Evolutionary conservation across 1,140 invertebrate genomes (phyloP).

Genomic region (Saxidomus purpurata): DNA sequence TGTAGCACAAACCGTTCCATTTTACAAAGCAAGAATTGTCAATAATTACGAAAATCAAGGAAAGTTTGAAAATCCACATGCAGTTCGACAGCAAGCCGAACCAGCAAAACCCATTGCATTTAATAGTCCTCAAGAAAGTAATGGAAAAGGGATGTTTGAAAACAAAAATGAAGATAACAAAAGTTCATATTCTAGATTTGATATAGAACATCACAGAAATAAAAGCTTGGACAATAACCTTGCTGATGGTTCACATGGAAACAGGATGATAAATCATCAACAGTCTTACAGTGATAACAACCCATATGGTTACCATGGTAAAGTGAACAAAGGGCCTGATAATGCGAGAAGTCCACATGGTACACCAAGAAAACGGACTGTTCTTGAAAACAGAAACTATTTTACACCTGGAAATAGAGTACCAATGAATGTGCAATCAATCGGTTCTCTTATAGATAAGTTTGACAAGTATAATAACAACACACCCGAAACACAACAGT

Average conservation of each 20-base stretch:
- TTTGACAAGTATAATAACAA: constrained; percentile 54
- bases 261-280: background rate
- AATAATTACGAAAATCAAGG: constrained; percentile 68
- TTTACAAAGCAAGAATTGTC: constrained; percentile 63
- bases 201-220: background rate
- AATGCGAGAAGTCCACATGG: background rate
- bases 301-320: background rate
- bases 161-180: background rate
- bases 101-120: constrained; percentile 21
- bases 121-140: background rate
- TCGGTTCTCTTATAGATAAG: constrained; percentile 58
- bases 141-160: background rate
- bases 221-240: background rate
- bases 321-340: background rate
- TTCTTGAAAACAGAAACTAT: constrained; percentile 57
- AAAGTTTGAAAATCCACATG: constrained; percentile 60
- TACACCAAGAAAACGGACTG: constrained; percentile 24
- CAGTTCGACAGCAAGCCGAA: constrained; percentile 50
- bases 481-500: background rate
- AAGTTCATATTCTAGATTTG: background rate
- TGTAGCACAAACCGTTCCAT: constrained; percentile 39
- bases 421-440: constrained; percentile 53
- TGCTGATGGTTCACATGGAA: background rate
- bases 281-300: background rate
- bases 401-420: constrained; percentile 54